A percentile compares a stretch with the other conserved stretches of the same genome.
These are phyloP conservation scores for Labeo calbasu DNA, from an alignment of 2,797 vertebrate species.

Conservation along the genomic window DNA sequence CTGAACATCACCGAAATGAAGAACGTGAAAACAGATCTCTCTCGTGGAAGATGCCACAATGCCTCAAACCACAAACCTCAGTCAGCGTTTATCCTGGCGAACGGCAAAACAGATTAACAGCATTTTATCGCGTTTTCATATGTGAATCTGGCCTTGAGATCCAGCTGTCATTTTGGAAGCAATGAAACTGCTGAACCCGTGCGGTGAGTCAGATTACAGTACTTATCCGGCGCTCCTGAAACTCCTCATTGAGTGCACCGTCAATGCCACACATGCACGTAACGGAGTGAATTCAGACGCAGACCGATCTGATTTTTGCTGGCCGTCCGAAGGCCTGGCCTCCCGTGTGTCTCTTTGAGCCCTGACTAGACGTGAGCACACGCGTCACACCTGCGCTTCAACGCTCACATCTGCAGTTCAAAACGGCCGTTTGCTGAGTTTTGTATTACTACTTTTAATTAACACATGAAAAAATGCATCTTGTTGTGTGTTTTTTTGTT, in stretches of 20 bases:
- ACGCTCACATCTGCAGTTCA: no score
- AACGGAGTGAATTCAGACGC: background rate
- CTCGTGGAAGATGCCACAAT: background rate
- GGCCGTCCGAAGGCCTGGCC: no score
- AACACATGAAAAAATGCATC: no score
- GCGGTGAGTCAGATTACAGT: background rate
- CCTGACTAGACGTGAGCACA: no score
- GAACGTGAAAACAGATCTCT: background rate
- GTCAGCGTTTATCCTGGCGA: background rate
- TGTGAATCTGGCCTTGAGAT: background rate
- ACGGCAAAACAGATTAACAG: background rate
- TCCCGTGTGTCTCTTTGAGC: no score
- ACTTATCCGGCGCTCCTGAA: background rate
- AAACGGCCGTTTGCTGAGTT: no score
- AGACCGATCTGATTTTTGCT: no score
- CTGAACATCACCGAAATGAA: background rate
- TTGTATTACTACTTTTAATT: no score
- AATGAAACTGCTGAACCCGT: background rate
- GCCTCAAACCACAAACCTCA: background rate
- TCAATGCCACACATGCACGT: no score
- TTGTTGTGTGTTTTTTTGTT: no score
- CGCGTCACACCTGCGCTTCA: background rate
- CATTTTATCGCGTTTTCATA: background rate
- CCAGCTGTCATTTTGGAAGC: background rate
- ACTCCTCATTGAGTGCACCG: background rate